phyloP scores from a whole-genome alignment of 37 sponge, comb jelly and placozoan genomes.

The Amphimedon queenslandica region DNA sequence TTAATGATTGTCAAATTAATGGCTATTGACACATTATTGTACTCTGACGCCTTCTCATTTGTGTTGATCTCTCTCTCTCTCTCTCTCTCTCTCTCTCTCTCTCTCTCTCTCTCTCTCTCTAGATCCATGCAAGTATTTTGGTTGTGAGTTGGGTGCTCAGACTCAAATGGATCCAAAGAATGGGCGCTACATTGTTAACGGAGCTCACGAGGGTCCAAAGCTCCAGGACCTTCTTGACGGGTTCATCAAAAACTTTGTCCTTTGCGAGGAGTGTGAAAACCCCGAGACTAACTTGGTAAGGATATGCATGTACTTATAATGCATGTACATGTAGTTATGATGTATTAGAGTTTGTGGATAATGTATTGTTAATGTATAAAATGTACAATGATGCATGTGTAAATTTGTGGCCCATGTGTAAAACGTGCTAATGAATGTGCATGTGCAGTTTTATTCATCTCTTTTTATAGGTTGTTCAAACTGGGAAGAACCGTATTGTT shows the following conservation, averaged over 20 bases:
- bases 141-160: constrained; percentile 99
- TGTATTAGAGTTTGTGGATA: no score
- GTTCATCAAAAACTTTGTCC: constrained; percentile 97
- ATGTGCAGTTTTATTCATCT: not conserved
- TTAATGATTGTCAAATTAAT: no score
- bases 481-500: constrained; percentile 64
- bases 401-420: no score
- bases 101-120: not conserved
- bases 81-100: not conserved
- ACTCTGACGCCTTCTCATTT: no score
- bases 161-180: constrained; percentile 90
- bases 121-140: constrained; percentile 97
- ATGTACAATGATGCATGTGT: no score
- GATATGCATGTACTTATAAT: no score
- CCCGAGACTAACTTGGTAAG: constrained; percentile 95
- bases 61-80: no score
- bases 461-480: constrained; percentile 38
- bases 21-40: no score
- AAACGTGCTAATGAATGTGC: no score
- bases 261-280: constrained; percentile 95
- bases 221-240: constrained; percentile 95
- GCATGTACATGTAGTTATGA: no score
- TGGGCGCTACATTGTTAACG: constrained; percentile 97
- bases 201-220: constrained; percentile 81
- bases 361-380: no score